Base-by-base conservation (phyloP, 2,888 invertebrate species). In the Melitaea athalia region DNA sequence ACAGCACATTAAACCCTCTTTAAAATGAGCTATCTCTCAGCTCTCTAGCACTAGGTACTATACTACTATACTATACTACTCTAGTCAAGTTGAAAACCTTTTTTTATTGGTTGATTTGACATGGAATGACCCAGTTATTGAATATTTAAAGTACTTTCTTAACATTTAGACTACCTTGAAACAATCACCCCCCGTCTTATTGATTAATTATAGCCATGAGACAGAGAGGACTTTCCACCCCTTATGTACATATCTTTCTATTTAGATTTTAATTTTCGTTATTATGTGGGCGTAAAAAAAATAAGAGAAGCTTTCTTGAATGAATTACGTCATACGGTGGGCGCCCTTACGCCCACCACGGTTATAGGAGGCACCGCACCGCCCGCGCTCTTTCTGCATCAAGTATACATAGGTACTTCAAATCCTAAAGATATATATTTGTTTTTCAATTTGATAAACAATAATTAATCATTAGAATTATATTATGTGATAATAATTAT, bases 301-400 rank as follows among this genome's bases (percentile, higher is more conserved):
- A n/a, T 55, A 33, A 55, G n/a, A 57, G 8, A 42, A 3, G 38
- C 14, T 57, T 57, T 57, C 11, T 57, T 15, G 15, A n/a, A 24
- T 8, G 14, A 57, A 42, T 38, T 57, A 57, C 57, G 57, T 57
- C 57, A 57, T 15, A 42, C 15, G 15, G 57, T 57, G 33, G 57
- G 38, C 38, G 57, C 38, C 57, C n/a, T n/a, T n/a, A n/a, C 17
- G 57, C 57, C 57, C 42, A 57, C 57, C 42, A 57, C 57, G 57
- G 15, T 15, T 6, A 42, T 11, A 38, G 6, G 42, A 38, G 38
- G 42, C 38, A 8, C 4, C 33, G 38, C 38, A 11, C 57, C 42
- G 57, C 38, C 42, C 15, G 14, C 42, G 42, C 38, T 17, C 3
- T 5, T 33, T 57, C 38, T 33, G 11, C 33, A 6, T 11, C 57